phyloP scores from a whole-genome alignment of 1,140 invertebrate species.

The Aradophagus sp. region DNA sequence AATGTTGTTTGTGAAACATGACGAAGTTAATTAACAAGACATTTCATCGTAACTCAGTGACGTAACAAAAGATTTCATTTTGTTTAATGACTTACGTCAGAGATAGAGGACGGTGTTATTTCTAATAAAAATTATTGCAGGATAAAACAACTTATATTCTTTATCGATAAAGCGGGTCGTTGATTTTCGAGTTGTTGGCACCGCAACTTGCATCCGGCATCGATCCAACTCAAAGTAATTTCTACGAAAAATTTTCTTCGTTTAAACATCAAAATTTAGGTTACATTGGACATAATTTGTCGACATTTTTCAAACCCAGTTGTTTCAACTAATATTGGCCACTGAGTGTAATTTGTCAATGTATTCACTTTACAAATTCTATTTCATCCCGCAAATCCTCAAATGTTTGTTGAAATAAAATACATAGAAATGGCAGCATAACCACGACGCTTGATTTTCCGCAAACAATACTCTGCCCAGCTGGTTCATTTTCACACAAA shows the following conservation, averaged over 20 bases:
- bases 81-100: constrained; percentile 12
- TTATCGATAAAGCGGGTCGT: constrained; percentile 19
- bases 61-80: constrained; percentile 7
- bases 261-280: constrained; percentile 23
- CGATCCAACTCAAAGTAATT: constrained; percentile 40
- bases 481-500: no score
- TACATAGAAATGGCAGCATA: no score
- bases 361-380: no score
- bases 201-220: constrained; percentile 25
- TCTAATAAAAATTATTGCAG: constrained; percentile 14
- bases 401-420: no score
- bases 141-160: constrained; percentile 8
- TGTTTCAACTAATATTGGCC: no score
- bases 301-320: no score
- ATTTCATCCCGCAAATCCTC: no score
- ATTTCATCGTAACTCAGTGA: constrained; percentile 7
- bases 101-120: constrained; percentile 18
- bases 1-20: constrained; percentile 18
- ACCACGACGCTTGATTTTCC: no score
- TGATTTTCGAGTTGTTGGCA: constrained; percentile 31
- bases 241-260: constrained; percentile 11
- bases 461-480: no score
- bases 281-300: no score
- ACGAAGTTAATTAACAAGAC: constrained; percentile 22
- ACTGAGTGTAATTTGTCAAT: no score